A percentile compares a stretch with the other conserved stretches of the same genome.
phyloP scores from a whole-genome alignment of 2,113 vertebrate genomes.

The Gymnocephalus cernua region DNA sequence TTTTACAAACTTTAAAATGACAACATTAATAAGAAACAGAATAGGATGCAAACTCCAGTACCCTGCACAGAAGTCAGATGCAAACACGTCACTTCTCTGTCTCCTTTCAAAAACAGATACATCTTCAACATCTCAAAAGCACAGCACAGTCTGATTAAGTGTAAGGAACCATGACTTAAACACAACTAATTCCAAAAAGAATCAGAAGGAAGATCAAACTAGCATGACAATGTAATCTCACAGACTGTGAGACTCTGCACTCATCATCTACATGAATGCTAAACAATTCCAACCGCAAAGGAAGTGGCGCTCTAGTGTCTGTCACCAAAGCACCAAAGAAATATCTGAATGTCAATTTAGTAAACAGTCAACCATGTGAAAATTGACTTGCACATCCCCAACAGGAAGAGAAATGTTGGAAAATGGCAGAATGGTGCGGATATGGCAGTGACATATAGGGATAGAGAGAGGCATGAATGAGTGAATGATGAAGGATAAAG shows the following conservation, averaged over 20 bases:
- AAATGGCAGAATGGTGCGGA: conserved; percentile 34
- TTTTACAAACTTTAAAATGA: no score
- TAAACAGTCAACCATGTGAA: not conserved
- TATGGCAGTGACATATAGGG: conserved; percentile 35
- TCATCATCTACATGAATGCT: not conserved
- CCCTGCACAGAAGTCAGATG: no score
- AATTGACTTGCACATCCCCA: conserved; percentile 1
- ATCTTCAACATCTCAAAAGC: not conserved
- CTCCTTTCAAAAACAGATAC: not conserved
- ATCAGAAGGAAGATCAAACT: not conserved
- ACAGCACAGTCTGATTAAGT: not conserved
- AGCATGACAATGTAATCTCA: not conserved
- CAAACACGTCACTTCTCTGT: not conserved
- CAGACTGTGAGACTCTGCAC: not conserved
- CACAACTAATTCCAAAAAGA: not conserved
- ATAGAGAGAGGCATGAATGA: conserved; percentile 36
- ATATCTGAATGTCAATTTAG: conserved; percentile 10
- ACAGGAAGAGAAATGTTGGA: conserved; percentile 1
- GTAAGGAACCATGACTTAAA: not conserved
- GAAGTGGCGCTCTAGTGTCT: not conserved
- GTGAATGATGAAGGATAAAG: conserved; percentile 56
- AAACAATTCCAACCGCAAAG: not conserved
- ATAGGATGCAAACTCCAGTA: not conserved
- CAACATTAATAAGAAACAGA: not conserved
- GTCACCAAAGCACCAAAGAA: conserved; percentile 1